These are phyloP conservation scores for Gallinago jamesoni DNA, from an alignment of 2,113 vertebrate genomes.

Conservation along the genomic window DNA sequence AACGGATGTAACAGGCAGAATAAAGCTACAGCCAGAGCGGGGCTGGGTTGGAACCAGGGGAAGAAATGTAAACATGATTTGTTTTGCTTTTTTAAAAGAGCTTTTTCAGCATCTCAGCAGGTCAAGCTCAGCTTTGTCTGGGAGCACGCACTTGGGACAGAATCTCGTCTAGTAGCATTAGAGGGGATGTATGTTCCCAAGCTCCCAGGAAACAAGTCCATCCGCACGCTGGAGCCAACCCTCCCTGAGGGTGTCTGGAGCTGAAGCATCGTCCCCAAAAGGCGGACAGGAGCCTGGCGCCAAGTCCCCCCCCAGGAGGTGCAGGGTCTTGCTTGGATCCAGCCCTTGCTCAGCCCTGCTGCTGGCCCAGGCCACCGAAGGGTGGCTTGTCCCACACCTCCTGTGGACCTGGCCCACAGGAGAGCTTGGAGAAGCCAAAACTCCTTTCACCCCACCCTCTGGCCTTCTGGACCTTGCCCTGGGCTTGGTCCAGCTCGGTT, in stretches of 20 bases:
- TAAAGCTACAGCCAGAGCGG: not conserved
- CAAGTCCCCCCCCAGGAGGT: not conserved
- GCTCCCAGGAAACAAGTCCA: not conserved
- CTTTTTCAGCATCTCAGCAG: not conserved
- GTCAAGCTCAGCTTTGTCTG: conserved; percentile 30
- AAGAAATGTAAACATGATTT: not conserved
- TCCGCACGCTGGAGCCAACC: not conserved
- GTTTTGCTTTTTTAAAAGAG: not conserved
- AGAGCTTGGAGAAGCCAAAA: not conserved
- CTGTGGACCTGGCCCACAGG: fast-evolving
- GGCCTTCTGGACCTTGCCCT: not conserved
- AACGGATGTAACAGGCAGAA: not conserved
- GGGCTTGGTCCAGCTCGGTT: not conserved
- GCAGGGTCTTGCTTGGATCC: not conserved
- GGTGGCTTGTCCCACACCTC: not conserved
- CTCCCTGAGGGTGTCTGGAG: not conserved
- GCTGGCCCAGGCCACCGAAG: not conserved
- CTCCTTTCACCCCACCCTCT: not conserved
- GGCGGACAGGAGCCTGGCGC: not conserved
- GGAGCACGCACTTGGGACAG: not conserved
- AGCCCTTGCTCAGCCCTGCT: not conserved
- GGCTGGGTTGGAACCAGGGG: not conserved
- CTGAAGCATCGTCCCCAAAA: not conserved
- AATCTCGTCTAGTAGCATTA: not conserved
- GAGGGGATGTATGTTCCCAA: not conserved